Conservation (phyloP, 2,888 invertebrate genomes). For the Nycteola revayana region DNA sequence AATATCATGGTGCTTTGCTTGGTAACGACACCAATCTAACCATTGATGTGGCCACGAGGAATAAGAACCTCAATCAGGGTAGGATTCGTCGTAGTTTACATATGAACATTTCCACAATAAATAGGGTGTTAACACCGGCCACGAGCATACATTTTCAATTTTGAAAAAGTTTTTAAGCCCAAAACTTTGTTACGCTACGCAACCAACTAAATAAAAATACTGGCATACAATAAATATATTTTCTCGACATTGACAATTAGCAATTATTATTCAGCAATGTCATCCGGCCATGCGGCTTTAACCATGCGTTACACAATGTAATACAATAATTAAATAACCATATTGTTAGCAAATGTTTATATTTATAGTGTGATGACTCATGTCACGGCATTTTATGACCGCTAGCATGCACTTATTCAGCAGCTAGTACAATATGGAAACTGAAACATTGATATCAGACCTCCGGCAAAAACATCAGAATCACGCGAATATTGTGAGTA, state of each 20-base stretch:
- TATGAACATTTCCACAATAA: too few relatives aligned
- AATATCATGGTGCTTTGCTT: too few relatives aligned
- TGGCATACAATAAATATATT: conserved; percentile 6
- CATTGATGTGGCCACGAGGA: too few relatives aligned
- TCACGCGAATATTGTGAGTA: conserved; percentile 44
- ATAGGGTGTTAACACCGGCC: too few relatives aligned
- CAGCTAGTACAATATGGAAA: conserved; percentile 49
- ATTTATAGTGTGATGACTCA: conserved; percentile 36
- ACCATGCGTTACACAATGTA: conserved; percentile 27
- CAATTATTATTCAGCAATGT: conserved; percentile 2
- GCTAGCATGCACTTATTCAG: conserved; percentile 21
- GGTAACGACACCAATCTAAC: too few relatives aligned
- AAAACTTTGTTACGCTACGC: too few relatives aligned
- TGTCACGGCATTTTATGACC: conserved; percentile 22
- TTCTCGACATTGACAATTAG: conserved; percentile 10
- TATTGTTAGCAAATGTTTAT: conserved; percentile 26
- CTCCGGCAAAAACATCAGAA: conserved; percentile 55
- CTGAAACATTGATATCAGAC: conserved; percentile 53
- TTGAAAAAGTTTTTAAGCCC: too few relatives aligned
- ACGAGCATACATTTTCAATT: too few relatives aligned
- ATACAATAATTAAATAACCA: conserved; percentile 17
- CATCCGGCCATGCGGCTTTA: conserved; percentile 6
- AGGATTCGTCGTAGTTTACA: too few relatives aligned
- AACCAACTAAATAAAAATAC: neutral
- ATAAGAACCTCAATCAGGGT: too few relatives aligned